Evolutionary conservation across 2,888 invertebrate species (phyloP).

Genomic region (Teleiodes luculella): DNA sequence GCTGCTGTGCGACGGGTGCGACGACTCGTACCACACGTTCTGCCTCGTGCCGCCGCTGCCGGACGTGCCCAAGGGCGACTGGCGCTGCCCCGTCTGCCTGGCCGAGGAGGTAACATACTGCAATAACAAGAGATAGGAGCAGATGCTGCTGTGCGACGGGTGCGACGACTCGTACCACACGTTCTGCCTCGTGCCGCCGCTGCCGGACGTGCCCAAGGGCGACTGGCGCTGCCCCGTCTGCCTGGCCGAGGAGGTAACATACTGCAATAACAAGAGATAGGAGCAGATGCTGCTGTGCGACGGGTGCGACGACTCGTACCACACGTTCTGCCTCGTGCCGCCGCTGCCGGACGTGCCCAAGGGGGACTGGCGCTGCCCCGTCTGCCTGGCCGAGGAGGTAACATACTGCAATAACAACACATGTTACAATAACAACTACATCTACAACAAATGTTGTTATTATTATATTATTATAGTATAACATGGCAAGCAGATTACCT

Average conservation of each 20-base stretch:
- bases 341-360: slow-evolving; percentile 96
- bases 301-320: slow-evolving; percentile 98
- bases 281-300: slow-evolving; percentile 97
- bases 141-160: slow-evolving; percentile 96
- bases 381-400: slow-evolving; percentile 95
- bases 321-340: slow-evolving; percentile 97
- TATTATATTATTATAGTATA: no score
- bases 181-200: slow-evolving; percentile 96
- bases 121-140: no score
- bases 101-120: slow-evolving; percentile 87
- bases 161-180: slow-evolving; percentile 99
- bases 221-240: slow-evolving; percentile 99
- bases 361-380: slow-evolving; percentile 98
- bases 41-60: slow-evolving; percentile 95
- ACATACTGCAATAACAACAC: no score
- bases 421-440: no score
- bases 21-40: slow-evolving; percentile 98
- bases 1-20: slow-evolving; percentile 97
- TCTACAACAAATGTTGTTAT: no score
- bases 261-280: no score
- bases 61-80: slow-evolving; percentile 98
- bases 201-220: slow-evolving; percentile 96
- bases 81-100: slow-evolving; percentile 97
- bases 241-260: slow-evolving; percentile 89
- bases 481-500: no score